Conservation (phyloP, 2,797 vertebrate genomes). For the Silurus lanzhouensis region DNA sequence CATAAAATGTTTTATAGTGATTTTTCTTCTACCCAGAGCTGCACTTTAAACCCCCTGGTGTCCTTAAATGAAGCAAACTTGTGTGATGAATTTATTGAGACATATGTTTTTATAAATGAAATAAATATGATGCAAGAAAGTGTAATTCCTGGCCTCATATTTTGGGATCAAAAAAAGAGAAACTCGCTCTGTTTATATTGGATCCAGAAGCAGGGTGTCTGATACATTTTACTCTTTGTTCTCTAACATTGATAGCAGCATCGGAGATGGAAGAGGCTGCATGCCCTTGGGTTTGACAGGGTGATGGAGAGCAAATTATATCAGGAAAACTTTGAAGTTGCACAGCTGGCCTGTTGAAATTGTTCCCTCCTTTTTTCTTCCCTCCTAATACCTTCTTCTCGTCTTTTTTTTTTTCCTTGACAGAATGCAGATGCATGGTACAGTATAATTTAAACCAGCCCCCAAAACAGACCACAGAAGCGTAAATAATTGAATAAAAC, state of each 20-base stretch:
- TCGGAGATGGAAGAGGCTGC: constrained; percentile 61
- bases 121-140: constrained; percentile 62
- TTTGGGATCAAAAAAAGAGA: constrained; percentile 8
- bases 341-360: constrained; percentile 59
- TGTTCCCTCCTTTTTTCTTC: constrained; percentile 34
- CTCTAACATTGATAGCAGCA: constrained; percentile 65
- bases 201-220: constrained; percentile 56
- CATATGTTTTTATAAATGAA: constrained; percentile 61
- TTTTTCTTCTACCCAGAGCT: background rate
- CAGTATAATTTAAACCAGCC: constrained; percentile 73
- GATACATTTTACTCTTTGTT: constrained; percentile 54
- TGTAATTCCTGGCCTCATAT: constrained; percentile 40
- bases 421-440: constrained; percentile 60
- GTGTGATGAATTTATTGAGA: constrained; percentile 10
- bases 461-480: constrained; percentile 72
- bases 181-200: constrained; percentile 47
- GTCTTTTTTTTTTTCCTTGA: constrained; percentile 38
- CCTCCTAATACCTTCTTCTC: constrained; percentile 1
- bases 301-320: constrained; percentile 64
- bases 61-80: background rate
- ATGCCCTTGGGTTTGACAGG: constrained; percentile 66
- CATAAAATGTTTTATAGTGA: background rate
- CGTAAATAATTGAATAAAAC: constrained; percentile 81
- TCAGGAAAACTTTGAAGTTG: constrained; percentile 68
- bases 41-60: background rate